phyloP scores from a whole-genome alignment of 2,888 invertebrate species.

The Anaspis maculata region DNA sequence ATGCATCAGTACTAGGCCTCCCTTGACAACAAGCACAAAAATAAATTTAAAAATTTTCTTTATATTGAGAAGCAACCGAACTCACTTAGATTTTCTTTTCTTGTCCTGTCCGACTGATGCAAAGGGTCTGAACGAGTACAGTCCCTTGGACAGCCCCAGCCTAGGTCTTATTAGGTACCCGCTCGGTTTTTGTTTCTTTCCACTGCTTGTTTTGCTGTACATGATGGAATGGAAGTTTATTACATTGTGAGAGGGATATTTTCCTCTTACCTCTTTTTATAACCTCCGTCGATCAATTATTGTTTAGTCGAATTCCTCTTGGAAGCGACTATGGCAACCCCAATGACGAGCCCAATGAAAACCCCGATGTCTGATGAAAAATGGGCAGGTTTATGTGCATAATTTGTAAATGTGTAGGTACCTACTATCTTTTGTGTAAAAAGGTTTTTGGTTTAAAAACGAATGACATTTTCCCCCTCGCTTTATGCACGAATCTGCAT shows the following conservation, averaged over 20 bases:
- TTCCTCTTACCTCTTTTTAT: slow-evolving; percentile 17
- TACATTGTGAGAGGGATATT: slow-evolving; percentile 20
- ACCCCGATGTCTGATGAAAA: background rate
- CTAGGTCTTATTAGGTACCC: slow-evolving; percentile 36
- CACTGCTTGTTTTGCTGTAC: slow-evolving; percentile 10
- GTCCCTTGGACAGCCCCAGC: slow-evolving; percentile 30
- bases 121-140: slow-evolving; percentile 30
- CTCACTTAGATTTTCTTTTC: slow-evolving; percentile 37
- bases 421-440: no score
- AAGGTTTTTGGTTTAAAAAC: no score
- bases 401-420: no score
- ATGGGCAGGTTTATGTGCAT: no score
- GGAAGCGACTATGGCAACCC: slow-evolving; percentile 9
- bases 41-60: no score
- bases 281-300: slow-evolving; percentile 17
- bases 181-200: slow-evolving; percentile 22
- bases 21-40: no score
- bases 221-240: slow-evolving; percentile 1
- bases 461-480: no score
- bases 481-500: no score
- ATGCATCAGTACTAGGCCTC: no score
- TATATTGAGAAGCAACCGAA: slow-evolving; percentile 4
- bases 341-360: background rate
- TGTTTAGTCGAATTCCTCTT: slow-evolving; percentile 15
- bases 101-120: no score